These are phyloP conservation scores for Pteronura brasiliensis DNA, from an alignment of 2,113 vertebrate species.

Conservation along the genomic window DNA sequence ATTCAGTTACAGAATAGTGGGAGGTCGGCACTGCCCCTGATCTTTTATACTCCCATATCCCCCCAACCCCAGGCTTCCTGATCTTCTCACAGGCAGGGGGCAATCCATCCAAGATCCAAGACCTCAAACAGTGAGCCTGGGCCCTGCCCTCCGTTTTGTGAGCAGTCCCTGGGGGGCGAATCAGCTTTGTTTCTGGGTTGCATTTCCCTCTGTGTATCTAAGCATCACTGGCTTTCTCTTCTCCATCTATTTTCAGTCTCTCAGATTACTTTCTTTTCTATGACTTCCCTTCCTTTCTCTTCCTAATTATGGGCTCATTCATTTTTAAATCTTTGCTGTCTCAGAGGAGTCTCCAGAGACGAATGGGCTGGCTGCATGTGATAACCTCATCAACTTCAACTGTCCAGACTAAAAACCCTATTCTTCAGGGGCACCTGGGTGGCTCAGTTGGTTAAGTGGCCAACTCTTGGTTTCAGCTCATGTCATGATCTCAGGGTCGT, in stretches of 20 bases:
- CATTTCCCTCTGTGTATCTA: background rate
- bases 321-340: background rate
- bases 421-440: background rate
- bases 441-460: background rate
- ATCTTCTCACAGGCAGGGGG: background rate
- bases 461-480: background rate
- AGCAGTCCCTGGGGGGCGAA: background rate
- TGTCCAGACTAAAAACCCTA: background rate
- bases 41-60: background rate
- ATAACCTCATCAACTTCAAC: background rate
- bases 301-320: background rate
- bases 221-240: background rate
- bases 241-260: background rate
- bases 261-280: background rate
- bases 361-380: background rate
- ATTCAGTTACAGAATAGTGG: background rate
- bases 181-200: background rate
- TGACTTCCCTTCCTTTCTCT: background rate
- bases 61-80: background rate
- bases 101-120: background rate
- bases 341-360: background rate
- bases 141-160: background rate
- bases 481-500: background rate
- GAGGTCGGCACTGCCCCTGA: background rate
- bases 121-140: background rate